Evolutionary conservation across 1,140 invertebrate species (phyloP), one percentile per base, ranked within the genome.

Genomic region (Ips typographus): DNA sequence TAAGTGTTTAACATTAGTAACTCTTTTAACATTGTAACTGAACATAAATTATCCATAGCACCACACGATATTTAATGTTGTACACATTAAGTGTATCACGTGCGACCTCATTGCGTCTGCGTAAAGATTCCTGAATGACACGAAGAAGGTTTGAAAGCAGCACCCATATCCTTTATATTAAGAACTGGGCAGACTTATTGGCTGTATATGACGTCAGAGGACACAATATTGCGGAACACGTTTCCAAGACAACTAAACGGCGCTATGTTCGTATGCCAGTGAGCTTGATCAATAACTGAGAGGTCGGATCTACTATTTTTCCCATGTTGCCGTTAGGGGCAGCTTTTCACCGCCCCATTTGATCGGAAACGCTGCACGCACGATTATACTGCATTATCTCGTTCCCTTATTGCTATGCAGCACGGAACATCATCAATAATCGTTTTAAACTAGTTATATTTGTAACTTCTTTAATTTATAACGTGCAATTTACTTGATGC

Each of bases 81-180:
- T 22, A 22, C 22, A 22, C 22, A 22, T 22, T 22, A 22, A 49
- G 22, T 53, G 6, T 52, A 59, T 53, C 69, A 71, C 69, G 69
- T 71, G 62, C 55, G 36, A n/a, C 37, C 61, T 53, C 63, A 65
- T 71, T 47, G 69, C 69, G 69, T 51, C 69, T 71, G 69, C 69
- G 69, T 71, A 56, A 51, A 58, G 37, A 41, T 71, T 71, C 56
- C 55, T 71, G 69, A 71, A 71, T 71, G 69, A 66, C 69, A 71
- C 56, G 39, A 57, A 71, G 57, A 71, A 55, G 53, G 43, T 44
- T 66, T 61, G 36, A 57, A 55, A 56, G 47, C 55, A 61, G 47
- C 55, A 66, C 56, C 59, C 56, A 61, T 49, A 55, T 44, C 52
- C 41, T 43, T 59, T 61, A 64, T 55, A 70, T 70, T 58, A 43